Base-by-base conservation (phyloP, 2,888 invertebrate species). In the Gandaritis pyraliata region DNA sequence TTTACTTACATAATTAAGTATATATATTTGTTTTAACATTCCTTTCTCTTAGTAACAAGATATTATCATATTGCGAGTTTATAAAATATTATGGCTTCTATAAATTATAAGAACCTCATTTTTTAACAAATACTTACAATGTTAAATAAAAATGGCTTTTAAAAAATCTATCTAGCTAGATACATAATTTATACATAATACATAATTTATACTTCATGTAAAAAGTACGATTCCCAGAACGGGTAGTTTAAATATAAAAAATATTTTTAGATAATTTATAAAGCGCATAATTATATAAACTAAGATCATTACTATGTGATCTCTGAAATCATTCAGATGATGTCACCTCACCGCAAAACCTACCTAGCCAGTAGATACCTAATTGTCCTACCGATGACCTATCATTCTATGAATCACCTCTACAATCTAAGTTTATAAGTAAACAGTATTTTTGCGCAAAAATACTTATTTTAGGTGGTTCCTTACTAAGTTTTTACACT, bases 271-370 rank as follows among this genome's bases (percentile, higher is more conserved):
- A 23, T 23, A 1, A 23, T 23, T 1, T 23, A 23, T 23, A 23
- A 23, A 23, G 23, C 23, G 23, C 6, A 23, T 3, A 1, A 23
- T 23, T 1, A 1, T 23, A 23, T 23, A 3, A 33, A 8, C 33
- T 33, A 33, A 33, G 8, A 33, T 33, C 33, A 2, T 6, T 29
- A 10, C 1, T 33, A 33, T 2, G 33, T 23, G 33, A 33, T 11
- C 8, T 33, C 33, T 33, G 33, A 33, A 6, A 33, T 33, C 33
- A 33, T 23, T 8, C 8, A 33, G 33, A 33, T 62, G 58, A 58
- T 39, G 33, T 62, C 62, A 62, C 18, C 58, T 15, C 10, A 43
- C 15, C n/a, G n/a, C n/a, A n/a, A n/a, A 16, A 51, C 8, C 6
- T 48, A 48, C 48, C 23, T 33, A 33, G 33, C 8, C 8, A 33